Percentiles rank a stretch among this genome's conserved stretches.
phyloP scores from a whole-genome alignment of 1,140 invertebrate genomes.

The Macrosteles quadrilineatus region DNA sequence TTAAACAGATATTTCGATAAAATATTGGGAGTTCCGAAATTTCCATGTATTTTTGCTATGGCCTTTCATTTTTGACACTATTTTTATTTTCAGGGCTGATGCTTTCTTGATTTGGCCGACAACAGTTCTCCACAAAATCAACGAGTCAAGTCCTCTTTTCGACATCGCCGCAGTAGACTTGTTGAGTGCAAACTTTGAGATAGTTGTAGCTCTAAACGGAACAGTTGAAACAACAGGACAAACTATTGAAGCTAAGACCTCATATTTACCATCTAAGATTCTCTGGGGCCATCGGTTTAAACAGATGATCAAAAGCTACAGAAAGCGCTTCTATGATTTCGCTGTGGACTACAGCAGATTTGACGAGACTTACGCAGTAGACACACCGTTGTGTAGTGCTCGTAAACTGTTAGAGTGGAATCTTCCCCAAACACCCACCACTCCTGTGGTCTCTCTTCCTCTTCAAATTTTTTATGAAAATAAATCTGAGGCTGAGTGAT shows the following conservation, averaged over 20 bases:
- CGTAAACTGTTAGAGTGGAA: slow-evolving; percentile 61
- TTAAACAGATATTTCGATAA: too few species aligned
- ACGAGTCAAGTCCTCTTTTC: slow-evolving; percentile 60
- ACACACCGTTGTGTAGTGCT: slow-evolving; percentile 88
- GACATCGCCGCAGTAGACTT: slow-evolving; percentile 59
- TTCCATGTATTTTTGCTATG: too few species aligned
- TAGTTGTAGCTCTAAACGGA: slow-evolving; percentile 83
- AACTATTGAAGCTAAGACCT: slow-evolving; percentile 70
- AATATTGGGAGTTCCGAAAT: too few species aligned
- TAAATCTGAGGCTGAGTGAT: too few species aligned
- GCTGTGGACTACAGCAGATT: slow-evolving; percentile 88
- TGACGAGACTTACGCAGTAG: slow-evolving; percentile 85
- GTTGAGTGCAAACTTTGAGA: slow-evolving; percentile 73
- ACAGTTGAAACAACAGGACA: slow-evolving; percentile 76
- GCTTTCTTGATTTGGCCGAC: slow-evolving; percentile 65
- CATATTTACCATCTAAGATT: slow-evolving; percentile 81
- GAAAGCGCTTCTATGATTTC: slow-evolving; percentile 60
- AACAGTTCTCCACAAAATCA: slow-evolving; percentile 54
- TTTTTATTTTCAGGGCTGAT: slow-evolving; percentile 46
- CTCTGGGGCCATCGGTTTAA: slow-evolving; percentile 83
- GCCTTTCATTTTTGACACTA: too few species aligned
- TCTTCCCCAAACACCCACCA: neutral
- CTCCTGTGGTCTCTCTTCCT: neutral
- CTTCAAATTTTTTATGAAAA: neutral
- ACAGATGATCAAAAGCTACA: slow-evolving; percentile 62